phyloP scores from a whole-genome alignment of 2,113 vertebrate genomes.

The Octodon degus region DNA sequence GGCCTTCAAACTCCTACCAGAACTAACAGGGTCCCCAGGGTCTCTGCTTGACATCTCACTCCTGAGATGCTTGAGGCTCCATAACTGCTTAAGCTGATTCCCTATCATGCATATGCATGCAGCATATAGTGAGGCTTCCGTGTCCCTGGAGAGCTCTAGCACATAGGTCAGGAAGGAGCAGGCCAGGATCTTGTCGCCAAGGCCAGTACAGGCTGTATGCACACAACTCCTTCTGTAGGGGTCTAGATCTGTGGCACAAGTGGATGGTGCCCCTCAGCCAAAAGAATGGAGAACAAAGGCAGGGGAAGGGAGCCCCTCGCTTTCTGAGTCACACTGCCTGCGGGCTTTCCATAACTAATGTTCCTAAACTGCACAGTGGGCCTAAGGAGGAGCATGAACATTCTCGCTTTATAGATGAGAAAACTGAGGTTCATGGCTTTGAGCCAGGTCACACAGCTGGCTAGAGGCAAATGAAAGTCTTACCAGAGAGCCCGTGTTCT shows the following conservation, averaged over 20 bases:
- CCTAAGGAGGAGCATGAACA: neutral
- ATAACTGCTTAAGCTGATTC: neutral
- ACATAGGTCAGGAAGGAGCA: neutral
- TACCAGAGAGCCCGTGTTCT: neutral
- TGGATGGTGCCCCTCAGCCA: neutral
- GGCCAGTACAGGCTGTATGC: neutral
- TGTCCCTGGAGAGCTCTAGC: neutral
- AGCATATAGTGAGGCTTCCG: neutral
- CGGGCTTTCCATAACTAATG: neutral
- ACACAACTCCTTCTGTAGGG: neutral
- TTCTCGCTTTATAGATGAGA: neutral
- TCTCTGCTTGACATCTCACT: neutral
- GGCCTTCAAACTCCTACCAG: neutral
- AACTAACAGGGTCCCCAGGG: neutral
- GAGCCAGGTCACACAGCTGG: neutral
- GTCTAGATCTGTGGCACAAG: neutral
- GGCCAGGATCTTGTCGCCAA: neutral
- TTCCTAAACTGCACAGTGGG: neutral
- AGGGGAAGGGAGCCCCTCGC: neutral
- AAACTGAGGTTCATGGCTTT: neutral
- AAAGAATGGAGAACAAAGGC: neutral
- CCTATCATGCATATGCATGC: neutral
- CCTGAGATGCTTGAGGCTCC: neutral
- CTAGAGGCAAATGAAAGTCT: neutral
- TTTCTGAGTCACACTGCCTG: neutral